Evolutionary conservation across 2,888 invertebrate genomes (phyloP), one percentile per base, ranked within the genome.

Genomic region (Lepas anatifera): DNA sequence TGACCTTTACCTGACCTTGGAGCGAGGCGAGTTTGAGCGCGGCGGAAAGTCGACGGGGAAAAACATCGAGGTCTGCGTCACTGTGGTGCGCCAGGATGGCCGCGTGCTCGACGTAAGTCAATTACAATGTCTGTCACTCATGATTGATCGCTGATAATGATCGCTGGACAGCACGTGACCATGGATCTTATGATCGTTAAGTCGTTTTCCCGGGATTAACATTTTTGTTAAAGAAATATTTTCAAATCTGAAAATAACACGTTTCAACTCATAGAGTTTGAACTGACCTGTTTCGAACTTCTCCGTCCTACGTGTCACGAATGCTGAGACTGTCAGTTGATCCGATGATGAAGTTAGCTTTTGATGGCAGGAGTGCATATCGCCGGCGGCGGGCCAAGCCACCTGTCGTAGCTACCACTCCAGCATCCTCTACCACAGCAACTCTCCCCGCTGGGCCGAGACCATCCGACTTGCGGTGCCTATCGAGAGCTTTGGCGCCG

Each of bases 41-140:
- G 95, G 95, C 1, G 93, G 92, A 10, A 95, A 95, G 79, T 92
- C 92, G 52, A 92, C 94, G 0, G 92, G 92, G 1, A 95, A 95
- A 80, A 96, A 96, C 80, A 92, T 97, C 25, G 89, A 95, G 79
- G 92, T 94, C 0, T 88, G 89, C 0, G 87, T 93, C 72, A 83
- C 87, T 69, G 88, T 93, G 0, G 82, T 92, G 75, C 92, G 93
- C 77, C 85, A 86, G 69, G 87, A 89, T 69, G 95, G 94, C 75
- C 84, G 86, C 79, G 77, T 85, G 77, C 84, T 89, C 70, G 84
- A 85, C 80, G 88, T 88, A 77, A 75, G 72, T 66, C 22, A n/a
- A n/a, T n/a, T n/a, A n/a, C n/a, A n/a, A n/a, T n/a, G n/a, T n/a
- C n/a, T n/a, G n/a, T n/a, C n/a, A n/a, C n/a, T n/a, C n/a, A n/a